These are phyloP conservation scores for Drosophila ananassae DNA, from an alignment of 1,140 invertebrate species.

Conservation along the genomic window DNA sequence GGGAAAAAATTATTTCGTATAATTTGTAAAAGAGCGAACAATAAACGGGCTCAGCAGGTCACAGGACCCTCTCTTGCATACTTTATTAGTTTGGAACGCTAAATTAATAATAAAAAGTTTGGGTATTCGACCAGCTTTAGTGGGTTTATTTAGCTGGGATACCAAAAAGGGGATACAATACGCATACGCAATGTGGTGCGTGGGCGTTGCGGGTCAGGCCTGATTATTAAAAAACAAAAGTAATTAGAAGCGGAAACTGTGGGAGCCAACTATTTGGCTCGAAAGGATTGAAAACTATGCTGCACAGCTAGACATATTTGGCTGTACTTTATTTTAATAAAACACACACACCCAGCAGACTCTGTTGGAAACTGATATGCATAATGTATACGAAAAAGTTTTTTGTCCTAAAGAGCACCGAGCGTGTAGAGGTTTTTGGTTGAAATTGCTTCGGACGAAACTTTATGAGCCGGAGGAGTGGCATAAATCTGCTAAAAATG, in stretches of 20 bases:
- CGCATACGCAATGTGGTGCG: conserved; percentile 55
- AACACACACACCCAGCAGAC: conserved; percentile 24
- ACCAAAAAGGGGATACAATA: conserved; percentile 36
- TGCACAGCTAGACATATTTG: conserved; percentile 50
- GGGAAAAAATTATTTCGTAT: conserved; percentile 65
- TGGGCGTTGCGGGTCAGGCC: conserved; percentile 55
- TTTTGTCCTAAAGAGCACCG: conserved; percentile 33
- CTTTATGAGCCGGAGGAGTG: conserved; percentile 42
- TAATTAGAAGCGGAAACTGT: conserved; percentile 64
- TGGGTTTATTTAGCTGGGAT: conserved; percentile 55
- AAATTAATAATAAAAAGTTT: conserved; percentile 79
- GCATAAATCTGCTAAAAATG: conserved; percentile 50
- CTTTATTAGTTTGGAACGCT: conserved; percentile 73
- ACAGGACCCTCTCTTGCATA: conserved; percentile 36
- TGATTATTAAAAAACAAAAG: conserved; percentile 82
- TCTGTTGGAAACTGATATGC: conserved; percentile 54
- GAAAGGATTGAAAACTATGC: conserved; percentile 53
- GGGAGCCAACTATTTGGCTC: conserved; percentile 51
- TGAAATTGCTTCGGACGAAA: conserved; percentile 48
- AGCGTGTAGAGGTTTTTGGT: conserved; percentile 9
- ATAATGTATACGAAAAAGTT: conserved; percentile 62
- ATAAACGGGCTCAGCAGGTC: conserved; percentile 53
- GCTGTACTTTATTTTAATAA: conserved; percentile 44
- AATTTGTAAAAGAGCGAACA: conserved; percentile 48
- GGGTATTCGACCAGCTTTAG: conserved; percentile 32